Evolutionary conservation across 2,113 vertebrate genomes (phyloP), one percentile per base, ranked within the genome.

Genomic region (Pristiophorus japonicus): DNA sequence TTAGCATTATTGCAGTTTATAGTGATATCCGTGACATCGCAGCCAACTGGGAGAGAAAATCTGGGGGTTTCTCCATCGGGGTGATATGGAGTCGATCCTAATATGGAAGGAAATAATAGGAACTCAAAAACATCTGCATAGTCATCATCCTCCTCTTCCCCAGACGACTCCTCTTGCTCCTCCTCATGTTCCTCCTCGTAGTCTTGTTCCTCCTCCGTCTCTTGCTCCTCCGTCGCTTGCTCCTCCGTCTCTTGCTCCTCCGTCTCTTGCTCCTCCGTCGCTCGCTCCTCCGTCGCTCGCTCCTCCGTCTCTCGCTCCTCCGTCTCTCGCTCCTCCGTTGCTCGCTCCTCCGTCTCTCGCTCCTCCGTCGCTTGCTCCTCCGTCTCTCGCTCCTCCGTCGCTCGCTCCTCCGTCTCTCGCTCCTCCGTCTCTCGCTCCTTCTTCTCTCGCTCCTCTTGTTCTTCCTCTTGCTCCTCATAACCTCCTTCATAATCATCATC

Each of bases 1-100:
- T 97, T 97, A 45, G 97, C 97, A 0, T 98, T 97, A 65, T 97
- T 97, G 78, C 99, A 99, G 96, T 98, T 98, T 95, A 99, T 95
- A 38, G 97, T 98, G 66, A 97, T 98, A 16, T 98, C 99, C 0
- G 97, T 98, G 95, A 98, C 97, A 30, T 97, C 97, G 73, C 99
- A 99, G 47, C 97, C 98, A 0, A 96, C 95, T 70, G 99, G 99
- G 95, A 99, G 97, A 94, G 96, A 96, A 95, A 96, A 96, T n/a
- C 85, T 95, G 7, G 97, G 96, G 95, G 94, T 63, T 96, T 97
- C 96, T 95, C 97, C 95, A 22, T 96, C 96, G 55, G 96, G 24
- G 96, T 70, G 42, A 70, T 34, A 27, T 51, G 27, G 27, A 34
- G 16, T 47, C 22, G 24, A 16, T 66, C 38, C 65, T 47, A 94